phyloP scores from a whole-genome alignment of 1,140 invertebrate genomes.

The Laupala kohalensis region DNA sequence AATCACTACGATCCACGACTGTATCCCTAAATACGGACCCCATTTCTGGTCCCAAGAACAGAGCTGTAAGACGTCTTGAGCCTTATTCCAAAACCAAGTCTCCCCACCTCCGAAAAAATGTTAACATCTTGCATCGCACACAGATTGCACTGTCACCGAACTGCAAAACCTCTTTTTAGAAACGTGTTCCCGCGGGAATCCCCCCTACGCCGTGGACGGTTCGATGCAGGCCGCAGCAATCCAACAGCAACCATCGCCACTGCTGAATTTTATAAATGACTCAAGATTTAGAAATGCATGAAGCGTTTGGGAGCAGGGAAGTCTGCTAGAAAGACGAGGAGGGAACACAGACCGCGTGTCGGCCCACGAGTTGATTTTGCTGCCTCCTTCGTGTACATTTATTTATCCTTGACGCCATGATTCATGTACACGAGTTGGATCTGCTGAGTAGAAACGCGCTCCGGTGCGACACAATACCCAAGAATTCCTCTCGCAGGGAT shows the following conservation, averaged over 20 bases:
- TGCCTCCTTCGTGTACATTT: background rate
- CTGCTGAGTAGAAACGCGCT: background rate
- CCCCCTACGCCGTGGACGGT: background rate
- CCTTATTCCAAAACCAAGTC: no score
- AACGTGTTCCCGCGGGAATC: background rate
- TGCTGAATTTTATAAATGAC: conserved; percentile 7
- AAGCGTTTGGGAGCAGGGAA: background rate
- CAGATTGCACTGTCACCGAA: background rate
- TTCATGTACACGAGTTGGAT: background rate
- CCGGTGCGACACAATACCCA: no score
- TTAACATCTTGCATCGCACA: background rate
- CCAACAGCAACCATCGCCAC: background rate
- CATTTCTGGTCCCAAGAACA: no score
- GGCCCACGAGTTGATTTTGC: background rate
- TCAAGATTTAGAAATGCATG: conserved; percentile 13
- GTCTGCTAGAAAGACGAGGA: background rate
- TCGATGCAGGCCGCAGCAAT: background rate
- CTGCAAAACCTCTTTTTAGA: background rate
- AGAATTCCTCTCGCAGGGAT: no score
- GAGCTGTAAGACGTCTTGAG: no score
- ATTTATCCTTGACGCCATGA: background rate
- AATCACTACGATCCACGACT: no score
- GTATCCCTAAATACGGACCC: no score
- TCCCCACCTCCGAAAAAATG: no score
- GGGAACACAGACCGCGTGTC: background rate